Evolutionary conservation across 2,888 invertebrate genomes (phyloP).

Genomic region (Sympetrum striolatum): DNA sequence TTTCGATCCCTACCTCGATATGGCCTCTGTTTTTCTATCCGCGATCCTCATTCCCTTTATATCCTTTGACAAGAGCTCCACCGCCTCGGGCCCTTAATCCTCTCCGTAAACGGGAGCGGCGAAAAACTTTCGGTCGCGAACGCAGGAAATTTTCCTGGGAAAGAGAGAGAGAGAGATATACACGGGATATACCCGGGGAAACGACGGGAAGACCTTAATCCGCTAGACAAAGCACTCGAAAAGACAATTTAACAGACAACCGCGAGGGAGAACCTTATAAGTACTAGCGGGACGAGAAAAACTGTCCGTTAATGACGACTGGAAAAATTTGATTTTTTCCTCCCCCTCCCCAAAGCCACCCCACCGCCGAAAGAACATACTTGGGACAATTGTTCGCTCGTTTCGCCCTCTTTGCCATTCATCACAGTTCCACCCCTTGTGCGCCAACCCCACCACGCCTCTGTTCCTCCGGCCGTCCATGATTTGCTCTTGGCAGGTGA

Average conservation of each 20-base stretch:
- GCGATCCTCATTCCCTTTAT: too few species aligned
- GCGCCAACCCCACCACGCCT: neutral
- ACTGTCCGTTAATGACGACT: neutral
- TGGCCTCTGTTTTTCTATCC: too few species aligned
- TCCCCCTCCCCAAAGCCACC: too few species aligned
- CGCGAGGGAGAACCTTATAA: too few species aligned
- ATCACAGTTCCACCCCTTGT: conserved; percentile 43
- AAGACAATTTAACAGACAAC: neutral
- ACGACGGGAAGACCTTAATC: neutral
- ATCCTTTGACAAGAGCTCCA: too few species aligned
- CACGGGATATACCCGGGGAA: neutral
- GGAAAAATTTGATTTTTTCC: neutral
- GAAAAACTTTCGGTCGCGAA: neutral
- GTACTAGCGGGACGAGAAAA: neutral
- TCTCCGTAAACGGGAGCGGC: neutral
- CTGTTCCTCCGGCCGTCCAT: neutral
- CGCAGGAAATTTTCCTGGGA: neutral
- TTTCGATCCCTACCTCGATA: too few species aligned
- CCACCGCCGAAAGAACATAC: neutral
- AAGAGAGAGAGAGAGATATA: neutral
- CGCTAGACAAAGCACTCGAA: neutral
- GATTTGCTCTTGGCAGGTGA: conserved; percentile 31
- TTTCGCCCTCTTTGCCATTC: conserved; percentile 47
- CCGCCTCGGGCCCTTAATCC: neutral
- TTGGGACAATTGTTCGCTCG: conserved; percentile 44